A percentile compares a stretch with the other conserved stretches of the same genome.
These are phyloP conservation scores for Puffinus mauretanicus DNA, from an alignment of 2,113 vertebrate species.

Conservation along the genomic window DNA sequence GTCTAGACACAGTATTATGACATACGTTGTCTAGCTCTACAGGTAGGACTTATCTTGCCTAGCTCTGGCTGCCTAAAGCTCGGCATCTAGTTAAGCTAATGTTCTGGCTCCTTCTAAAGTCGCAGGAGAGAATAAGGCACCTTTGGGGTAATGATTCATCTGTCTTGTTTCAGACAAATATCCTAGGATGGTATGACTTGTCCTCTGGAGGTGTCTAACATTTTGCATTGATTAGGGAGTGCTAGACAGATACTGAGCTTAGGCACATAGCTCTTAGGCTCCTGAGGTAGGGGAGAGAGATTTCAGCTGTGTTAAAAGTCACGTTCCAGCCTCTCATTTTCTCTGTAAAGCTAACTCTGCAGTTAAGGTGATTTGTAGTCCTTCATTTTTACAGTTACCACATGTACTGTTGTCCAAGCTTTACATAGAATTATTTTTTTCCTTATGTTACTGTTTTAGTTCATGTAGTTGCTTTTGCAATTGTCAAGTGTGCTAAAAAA, in stretches of 20 bases:
- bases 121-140: neutral
- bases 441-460: neutral
- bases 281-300: neutral
- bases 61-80: neutral
- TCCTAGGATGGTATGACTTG: neutral
- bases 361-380: neutral
- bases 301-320: neutral
- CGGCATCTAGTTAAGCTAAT: neutral
- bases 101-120: neutral
- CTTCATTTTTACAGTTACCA: neutral
- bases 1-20: neutral
- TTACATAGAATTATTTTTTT: neutral
- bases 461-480: neutral
- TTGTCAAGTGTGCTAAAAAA: neutral
- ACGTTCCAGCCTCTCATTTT: neutral
- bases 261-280: neutral
- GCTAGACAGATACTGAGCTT: neutral
- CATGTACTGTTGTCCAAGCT: neutral
- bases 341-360: neutral
- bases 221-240: neutral
- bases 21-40: neutral
- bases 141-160: neutral
- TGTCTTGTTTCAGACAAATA: neutral
- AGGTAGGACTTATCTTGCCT: neutral
- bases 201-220: neutral